These are phyloP conservation scores for Xylota segnis DNA, from an alignment of 2,888 invertebrate genomes.

Conservation along the genomic window DNA sequence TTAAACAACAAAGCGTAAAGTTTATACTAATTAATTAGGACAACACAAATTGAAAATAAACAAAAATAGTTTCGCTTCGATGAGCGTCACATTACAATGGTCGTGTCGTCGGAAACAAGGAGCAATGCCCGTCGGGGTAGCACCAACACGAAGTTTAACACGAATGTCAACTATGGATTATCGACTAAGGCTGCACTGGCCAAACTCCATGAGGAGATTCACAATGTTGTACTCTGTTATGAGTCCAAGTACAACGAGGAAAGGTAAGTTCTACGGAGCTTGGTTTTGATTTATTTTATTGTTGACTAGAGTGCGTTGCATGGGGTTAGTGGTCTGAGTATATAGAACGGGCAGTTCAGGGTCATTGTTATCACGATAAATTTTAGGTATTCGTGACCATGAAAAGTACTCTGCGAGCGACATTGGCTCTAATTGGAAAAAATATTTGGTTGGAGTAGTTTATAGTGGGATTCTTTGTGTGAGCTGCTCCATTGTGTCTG, in stretches of 20 bases:
- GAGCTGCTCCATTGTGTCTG: constrained; percentile 15
- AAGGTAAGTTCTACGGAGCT: constrained; percentile 82
- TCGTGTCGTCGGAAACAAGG: constrained; percentile 61
- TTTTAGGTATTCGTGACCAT: constrained; percentile 31
- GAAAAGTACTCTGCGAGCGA: not conserved
- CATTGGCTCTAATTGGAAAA: not conserved
- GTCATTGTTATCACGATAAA: constrained; percentile 52
- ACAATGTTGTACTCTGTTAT: constrained; percentile 87
- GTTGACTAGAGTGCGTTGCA: not conserved
- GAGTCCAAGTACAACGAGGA: constrained; percentile 86
- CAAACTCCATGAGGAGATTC: constrained; percentile 89
- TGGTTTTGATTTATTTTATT: not conserved
- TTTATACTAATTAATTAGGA: constrained; percentile 1
- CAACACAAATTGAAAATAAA: constrained; percentile 7
- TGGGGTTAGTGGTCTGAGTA: not conserved
- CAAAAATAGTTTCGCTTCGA: constrained; percentile 57
- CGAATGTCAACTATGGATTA: constrained; percentile 84
- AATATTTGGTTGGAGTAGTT: constrained; percentile 20
- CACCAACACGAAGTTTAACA: constrained; percentile 54
- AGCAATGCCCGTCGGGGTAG: constrained; percentile 36
- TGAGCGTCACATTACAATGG: constrained; percentile 70
- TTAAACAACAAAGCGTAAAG: constrained; percentile 7
- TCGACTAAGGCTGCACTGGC: constrained; percentile 89
- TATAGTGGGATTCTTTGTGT: not conserved
- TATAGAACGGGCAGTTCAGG: constrained; percentile 35